phyloP scores from a whole-genome alignment of 1,140 invertebrate genomes.

The Ridgeia piscesae region DNA sequence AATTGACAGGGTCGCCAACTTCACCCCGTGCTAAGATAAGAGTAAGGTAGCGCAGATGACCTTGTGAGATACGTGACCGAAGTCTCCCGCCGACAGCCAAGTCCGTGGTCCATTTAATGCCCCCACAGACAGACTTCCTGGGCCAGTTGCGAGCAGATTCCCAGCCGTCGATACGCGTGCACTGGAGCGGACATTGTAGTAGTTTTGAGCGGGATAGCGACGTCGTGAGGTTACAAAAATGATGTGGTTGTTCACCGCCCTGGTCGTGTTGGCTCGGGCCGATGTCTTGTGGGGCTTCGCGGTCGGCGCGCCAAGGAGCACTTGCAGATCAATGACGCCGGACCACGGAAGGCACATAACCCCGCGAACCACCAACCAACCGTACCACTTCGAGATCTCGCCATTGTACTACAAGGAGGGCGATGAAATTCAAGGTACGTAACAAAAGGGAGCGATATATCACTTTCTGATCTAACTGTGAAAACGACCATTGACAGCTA shows the following conservation, averaged over 20 bases:
- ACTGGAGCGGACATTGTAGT: not conserved
- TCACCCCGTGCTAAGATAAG: not conserved
- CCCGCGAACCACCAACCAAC: not conserved
- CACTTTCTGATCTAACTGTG: too few species aligned
- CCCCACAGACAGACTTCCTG: not conserved
- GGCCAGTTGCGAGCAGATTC: not conserved
- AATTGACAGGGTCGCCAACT: not conserved
- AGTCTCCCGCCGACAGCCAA: not conserved
- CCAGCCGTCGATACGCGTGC: not conserved
- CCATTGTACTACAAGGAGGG: not conserved
- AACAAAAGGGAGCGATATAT: not conserved
- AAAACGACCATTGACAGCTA: too few species aligned
- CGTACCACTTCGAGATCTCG: not conserved
- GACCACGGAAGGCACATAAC: not conserved
- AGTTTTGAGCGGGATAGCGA: not conserved
- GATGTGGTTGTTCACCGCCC: not conserved
- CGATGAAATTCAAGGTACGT: not conserved
- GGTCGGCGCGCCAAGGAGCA: not conserved
- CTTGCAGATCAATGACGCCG: not conserved
- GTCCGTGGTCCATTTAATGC: not conserved
- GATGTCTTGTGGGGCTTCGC: not conserved
- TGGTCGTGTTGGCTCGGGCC: not conserved
- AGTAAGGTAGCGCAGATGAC: not conserved
- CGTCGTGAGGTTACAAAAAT: not conserved
- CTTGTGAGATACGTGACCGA: not conserved